Percentiles rank a stretch among this genome's conserved stretches.
Conservation (phyloP, 2,888 invertebrate genomes). For the Drosophila helvetica region DNA sequence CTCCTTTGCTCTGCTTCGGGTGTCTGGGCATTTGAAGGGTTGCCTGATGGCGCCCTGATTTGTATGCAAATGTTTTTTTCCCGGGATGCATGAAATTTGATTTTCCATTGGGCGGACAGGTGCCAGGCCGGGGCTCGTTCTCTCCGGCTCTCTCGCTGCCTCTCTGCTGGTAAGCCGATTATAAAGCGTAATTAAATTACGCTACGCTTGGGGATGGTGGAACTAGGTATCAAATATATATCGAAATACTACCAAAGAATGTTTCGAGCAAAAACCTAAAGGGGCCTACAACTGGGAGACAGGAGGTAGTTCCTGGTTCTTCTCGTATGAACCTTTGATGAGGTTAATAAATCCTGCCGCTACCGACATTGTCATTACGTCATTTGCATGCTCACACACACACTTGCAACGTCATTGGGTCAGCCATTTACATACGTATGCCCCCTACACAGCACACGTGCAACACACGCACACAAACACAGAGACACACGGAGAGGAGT, state of each 20-base stretch:
- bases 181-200: conserved; percentile 66
- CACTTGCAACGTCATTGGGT: conserved; percentile 38
- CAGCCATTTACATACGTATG: too few species aligned
- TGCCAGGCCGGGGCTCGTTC: conserved; percentile 8
- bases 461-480: conserved; percentile 1
- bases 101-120: conserved; percentile 49
- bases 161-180: conserved; percentile 61
- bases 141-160: not conserved
- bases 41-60: conserved; percentile 59
- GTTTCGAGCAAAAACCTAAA: too few species aligned
- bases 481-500: conserved; percentile 51
- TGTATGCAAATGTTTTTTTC: conserved; percentile 67
- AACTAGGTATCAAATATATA: not conserved
- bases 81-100: conserved; percentile 57
- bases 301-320: too few species aligned
- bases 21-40: conserved; percentile 69
- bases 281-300: too few species aligned
- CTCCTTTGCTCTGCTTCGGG: conserved; percentile 4
- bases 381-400: conserved; percentile 52
- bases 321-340: conserved; percentile 5
- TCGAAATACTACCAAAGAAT: too few species aligned
- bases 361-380: conserved; percentile 57
- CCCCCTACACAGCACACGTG: conserved; percentile 1
- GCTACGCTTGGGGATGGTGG: not conserved
- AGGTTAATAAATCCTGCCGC: conserved; percentile 56